Evolutionary conservation across 2,888 invertebrate genomes (phyloP).

Genomic region (Leptodirus hochenwartii): DNA sequence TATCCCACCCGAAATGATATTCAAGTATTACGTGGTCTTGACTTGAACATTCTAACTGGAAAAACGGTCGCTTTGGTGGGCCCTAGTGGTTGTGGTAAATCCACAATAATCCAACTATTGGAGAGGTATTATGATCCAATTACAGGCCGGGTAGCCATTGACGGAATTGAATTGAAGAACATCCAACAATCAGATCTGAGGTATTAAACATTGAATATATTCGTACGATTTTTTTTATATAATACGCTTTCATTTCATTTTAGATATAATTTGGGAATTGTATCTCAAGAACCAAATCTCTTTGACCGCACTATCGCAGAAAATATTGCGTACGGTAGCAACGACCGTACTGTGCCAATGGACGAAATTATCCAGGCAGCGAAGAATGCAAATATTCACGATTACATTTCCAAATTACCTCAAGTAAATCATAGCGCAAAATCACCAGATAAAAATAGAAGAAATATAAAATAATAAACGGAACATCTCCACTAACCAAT

Average conservation of each 20-base stretch:
- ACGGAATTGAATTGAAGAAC: conserved; percentile 17
- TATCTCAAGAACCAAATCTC: conserved; percentile 80
- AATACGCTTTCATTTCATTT: too few species aligned
- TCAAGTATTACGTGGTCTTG: conserved; percentile 45
- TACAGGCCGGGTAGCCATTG: conserved; percentile 35
- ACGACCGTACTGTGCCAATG: conserved; percentile 38
- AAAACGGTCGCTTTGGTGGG: conserved; percentile 63
- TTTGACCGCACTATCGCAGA: conserved; percentile 76
- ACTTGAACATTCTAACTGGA: conserved; percentile 41
- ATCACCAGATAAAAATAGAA: too few species aligned
- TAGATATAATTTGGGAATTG: conserved; percentile 64
- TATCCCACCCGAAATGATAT: conserved; percentile 62
- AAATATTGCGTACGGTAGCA: conserved; percentile 85
- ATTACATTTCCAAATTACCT: conserved; percentile 60
- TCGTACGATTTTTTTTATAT: too few species aligned
- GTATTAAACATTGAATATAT: too few species aligned
- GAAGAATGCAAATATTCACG: conserved; percentile 72
- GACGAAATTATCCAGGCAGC: conserved; percentile 63
- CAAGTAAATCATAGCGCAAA: too few species aligned
- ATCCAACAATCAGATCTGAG: too few species aligned
- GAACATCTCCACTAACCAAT: too few species aligned
- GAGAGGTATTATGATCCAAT: conserved; percentile 69
- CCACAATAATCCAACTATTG: conserved; percentile 65
- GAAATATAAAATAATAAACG: too few species aligned
- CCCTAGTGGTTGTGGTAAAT: conserved; percentile 74